Evolutionary conservation across 2,113 vertebrate genomes (phyloP), one percentile per base, ranked within the genome.

Genomic region (Barbus barbus): DNA sequence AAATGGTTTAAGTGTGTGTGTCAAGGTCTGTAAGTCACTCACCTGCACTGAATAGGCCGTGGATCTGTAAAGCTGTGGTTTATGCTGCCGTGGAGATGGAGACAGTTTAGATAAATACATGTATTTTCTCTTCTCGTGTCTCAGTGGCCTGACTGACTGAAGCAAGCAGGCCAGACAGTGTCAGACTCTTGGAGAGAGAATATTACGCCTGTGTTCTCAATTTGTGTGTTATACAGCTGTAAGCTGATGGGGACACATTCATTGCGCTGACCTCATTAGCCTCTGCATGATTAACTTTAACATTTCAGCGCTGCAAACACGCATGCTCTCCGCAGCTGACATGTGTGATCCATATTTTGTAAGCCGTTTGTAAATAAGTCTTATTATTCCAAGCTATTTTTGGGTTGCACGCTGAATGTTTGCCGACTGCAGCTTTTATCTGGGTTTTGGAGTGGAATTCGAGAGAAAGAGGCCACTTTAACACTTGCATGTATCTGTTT

Each of bases 231-330:
- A 28, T 60, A 78, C 22, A 22, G 58, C 36, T 26, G 7, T 79
- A 63, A 79, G 77, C 77, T 79, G 60, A 67, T 67, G 61, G 24
- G 60, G 78, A 81, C 78, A 81, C 11, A 20, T 67, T 67, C 41
- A 67, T 26, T 81, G 24, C 41, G 48, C 24, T 81, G 78, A 81
- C 78, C 78, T 81, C 78, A 67, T 81, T 81, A 81, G 61, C 60
- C 61, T 67, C 60, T 46, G 58, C 8, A 8, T 63, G 77, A 79
- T 79, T 79, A 60, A 78, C 31, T 36, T 58, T 41, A 63, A 63
- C 13, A 81, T 67, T 51, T 80, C 24, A 48, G 60, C 11, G 0
- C 78, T 22, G 18, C 14, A 67, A 33, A 81, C 78, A 67, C 78
- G 4, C 26, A 46, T 3, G 0, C 36, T 1, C n/a, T 63, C 41